These are phyloP conservation scores for Nowickia ferox DNA, from an alignment of 2,888 invertebrate genomes.

Conservation along the genomic window DNA sequence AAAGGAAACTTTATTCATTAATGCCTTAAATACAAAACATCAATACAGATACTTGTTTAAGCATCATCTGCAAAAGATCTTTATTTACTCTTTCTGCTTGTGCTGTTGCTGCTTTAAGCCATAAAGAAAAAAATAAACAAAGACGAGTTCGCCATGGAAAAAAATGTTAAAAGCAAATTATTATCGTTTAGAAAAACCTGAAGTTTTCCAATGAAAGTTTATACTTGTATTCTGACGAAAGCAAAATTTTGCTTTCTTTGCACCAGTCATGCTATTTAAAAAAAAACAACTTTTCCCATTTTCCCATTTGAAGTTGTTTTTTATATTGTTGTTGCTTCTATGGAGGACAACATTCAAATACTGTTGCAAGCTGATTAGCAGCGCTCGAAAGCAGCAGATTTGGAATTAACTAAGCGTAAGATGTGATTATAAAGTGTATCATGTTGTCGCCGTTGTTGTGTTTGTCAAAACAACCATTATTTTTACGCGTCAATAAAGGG, in stretches of 20 bases:
- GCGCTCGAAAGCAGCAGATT: constrained; percentile 16
- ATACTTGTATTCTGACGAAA: constrained; percentile 34
- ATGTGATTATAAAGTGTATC: constrained; percentile 60
- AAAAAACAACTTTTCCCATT: constrained; percentile 2
- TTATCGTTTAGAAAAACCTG: constrained; percentile 27
- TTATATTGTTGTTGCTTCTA: not conserved
- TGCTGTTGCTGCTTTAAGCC: not conserved
- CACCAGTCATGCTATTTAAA: not conserved
- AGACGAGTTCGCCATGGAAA: constrained; percentile 33
- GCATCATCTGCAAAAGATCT: not conserved
- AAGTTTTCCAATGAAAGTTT: constrained; percentile 62
- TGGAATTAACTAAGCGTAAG: constrained; percentile 62
- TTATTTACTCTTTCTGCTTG: constrained; percentile 2
- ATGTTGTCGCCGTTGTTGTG: constrained; percentile 1
- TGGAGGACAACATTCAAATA: constrained; percentile 38
- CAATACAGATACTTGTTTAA: not conserved
- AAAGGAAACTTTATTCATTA: constrained; percentile 48
- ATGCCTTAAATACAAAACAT: constrained; percentile 32
- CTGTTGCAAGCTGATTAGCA: constrained; percentile 14
- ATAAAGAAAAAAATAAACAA: not conserved
- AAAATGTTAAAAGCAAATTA: not conserved
- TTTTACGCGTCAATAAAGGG: not conserved
- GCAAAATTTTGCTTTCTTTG: constrained; percentile 53
- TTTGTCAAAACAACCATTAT: constrained; percentile 18
- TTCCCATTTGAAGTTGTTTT: constrained; percentile 1